Base-by-base conservation (phyloP, 2,113 vertebrate genomes). In the Callorhinus ursinus region DNA sequence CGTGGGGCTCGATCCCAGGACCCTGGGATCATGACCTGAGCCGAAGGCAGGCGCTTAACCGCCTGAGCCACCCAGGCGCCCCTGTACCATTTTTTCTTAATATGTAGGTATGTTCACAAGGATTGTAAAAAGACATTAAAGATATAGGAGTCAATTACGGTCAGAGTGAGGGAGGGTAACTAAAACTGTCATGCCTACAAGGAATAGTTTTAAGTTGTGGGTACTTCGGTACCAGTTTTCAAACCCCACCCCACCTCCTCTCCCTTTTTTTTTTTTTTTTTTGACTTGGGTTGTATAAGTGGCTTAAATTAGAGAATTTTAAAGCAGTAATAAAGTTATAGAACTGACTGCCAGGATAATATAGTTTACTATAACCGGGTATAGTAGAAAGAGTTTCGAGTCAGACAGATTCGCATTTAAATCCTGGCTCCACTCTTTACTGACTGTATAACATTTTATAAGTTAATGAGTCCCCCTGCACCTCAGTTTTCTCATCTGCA, bases 401-500 rank as follows among this genome's bases (percentile, higher is more conserved):
- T 88, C 51, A 61, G 15, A 80, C 42, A 69, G 21, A 80, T 57
- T 18, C 63, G 26, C 2, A 4, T 55, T 61, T 77, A 77, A 90
- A 61, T 83, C 53, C 36, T 46, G 33, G 55, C 12, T 84, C 53
- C 9, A 8, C 31, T 49, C 3, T 74, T 77, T 67, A 61, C 42
- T 95, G 31, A 22, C 59, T 11, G 0, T 61, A 39, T 69, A 31
- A 51, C 28, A 83, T 57, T 76, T 92, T 76, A 65, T 4, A 69
- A 39, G 69, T 59, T 72, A 79, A 22, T 33, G 31, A 55, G 33
- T 22, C 39, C 71, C 39, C 39, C 69, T 67, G 59, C 22, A 84
- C 19, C 16, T 94, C 19, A 14, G 1, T 57, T 96, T 95, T 82
- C 82, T 87, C 26, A 69, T 76, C 55, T 94, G 12, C 83, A 42